phyloP scores from a whole-genome alignment of 2,888 invertebrate species.

The Lasius platythorax region DNA sequence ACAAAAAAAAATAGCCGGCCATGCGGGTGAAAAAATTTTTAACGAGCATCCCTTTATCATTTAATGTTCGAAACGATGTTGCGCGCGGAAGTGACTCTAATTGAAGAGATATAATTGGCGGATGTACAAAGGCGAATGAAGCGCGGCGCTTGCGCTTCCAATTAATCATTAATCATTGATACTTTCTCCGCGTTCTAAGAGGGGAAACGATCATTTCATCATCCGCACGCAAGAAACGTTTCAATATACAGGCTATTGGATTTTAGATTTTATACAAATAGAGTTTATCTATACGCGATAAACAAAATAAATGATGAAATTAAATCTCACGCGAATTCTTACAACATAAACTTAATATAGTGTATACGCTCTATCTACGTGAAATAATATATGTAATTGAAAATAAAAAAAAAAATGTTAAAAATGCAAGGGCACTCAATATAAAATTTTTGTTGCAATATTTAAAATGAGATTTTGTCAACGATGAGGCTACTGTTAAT shows the following conservation, averaged over 20 bases:
- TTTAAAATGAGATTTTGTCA: neutral
- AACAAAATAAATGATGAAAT: conserved; percentile 18
- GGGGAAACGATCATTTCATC: neutral
- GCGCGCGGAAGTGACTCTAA: conserved; percentile 37
- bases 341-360: too few relatives aligned
- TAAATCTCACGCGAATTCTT: neutral
- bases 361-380: too few relatives aligned
- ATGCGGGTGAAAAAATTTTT: conserved; percentile 13
- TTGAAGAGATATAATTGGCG: conserved; percentile 40
- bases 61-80: conserved; percentile 32
- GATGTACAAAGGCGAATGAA: conserved; percentile 30
- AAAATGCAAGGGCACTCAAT: too few relatives aligned
- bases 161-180: conserved; percentile 43
- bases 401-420: too few relatives aligned
- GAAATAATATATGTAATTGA: too few relatives aligned
- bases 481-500: neutral
- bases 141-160: conserved; percentile 1
- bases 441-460: neutral
- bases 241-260: neutral
- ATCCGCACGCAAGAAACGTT: conserved; percentile 16
- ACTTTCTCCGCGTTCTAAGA: conserved; percentile 3
- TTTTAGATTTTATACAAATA: conserved; percentile 8
- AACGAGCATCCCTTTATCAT: conserved; percentile 42
- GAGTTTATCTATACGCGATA: neutral
- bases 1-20: neutral